A percentile compares a stretch with the other conserved stretches of the same genome.
These are phyloP conservation scores for Dioctria rufipes DNA, from an alignment of 2,888 invertebrate genomes.

Conservation along the genomic window DNA sequence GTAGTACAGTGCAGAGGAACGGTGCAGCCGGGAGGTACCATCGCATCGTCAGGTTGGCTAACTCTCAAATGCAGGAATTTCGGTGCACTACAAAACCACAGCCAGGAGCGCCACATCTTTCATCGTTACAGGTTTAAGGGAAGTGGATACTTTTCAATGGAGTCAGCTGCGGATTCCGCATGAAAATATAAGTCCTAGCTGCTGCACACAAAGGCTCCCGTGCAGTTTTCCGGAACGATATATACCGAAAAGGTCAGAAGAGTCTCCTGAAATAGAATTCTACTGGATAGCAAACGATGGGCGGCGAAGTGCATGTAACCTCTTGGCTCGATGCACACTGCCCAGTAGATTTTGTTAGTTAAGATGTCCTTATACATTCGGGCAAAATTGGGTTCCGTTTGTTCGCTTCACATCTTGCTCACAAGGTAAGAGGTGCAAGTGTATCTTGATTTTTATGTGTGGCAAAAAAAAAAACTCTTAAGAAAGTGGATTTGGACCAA, in stretches of 20 bases:
- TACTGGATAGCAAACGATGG: not conserved
- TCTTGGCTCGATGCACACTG: not conserved
- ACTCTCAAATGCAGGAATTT: not conserved
- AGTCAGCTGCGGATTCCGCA: not conserved
- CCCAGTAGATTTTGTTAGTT: not conserved
- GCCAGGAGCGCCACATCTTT: not conserved
- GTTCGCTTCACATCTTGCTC: too few relatives aligned
- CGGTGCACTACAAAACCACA: slow-evolving; percentile 4
- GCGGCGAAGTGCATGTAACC: not conserved
- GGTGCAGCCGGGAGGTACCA: not conserved
- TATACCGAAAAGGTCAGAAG: slow-evolving; percentile 8
- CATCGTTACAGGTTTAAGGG: slow-evolving; percentile 1
- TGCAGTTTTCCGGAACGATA: not conserved
- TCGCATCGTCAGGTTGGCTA: slow-evolving; percentile 8
- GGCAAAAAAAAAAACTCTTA: too few relatives aligned
- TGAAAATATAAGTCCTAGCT: not conserved
- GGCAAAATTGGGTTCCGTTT: not conserved
- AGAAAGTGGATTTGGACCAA: too few relatives aligned
- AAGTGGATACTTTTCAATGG: slow-evolving; percentile 11
- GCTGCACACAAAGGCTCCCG: not conserved
- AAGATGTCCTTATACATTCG: not conserved
- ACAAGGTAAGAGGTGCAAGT: too few relatives aligned
- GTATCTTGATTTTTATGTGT: too few relatives aligned
- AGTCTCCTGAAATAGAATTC: not conserved
- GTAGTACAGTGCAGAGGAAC: not conserved